Conservation (phyloP, 1,140 invertebrate genomes). For the Drosophila ercepeae region DNA sequence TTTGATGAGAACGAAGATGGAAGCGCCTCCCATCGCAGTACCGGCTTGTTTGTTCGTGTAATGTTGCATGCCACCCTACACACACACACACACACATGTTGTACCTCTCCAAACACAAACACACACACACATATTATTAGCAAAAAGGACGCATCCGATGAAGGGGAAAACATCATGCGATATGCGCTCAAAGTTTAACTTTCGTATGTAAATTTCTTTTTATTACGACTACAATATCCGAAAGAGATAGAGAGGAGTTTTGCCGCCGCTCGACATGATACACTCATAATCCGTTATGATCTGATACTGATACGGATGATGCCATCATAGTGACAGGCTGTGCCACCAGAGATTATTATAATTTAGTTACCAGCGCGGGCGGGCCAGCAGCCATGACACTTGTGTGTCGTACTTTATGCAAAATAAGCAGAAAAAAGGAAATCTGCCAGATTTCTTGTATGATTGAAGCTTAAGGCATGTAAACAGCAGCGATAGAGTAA, state of each 20-base stretch:
- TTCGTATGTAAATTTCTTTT: conserved; percentile 73
- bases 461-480: conserved; percentile 36
- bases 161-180: conserved; percentile 35
- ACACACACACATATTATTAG: conserved; percentile 52
- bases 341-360: conserved; percentile 62
- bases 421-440: conserved; percentile 41
- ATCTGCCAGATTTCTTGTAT: conserved; percentile 42
- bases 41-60: conserved; percentile 52
- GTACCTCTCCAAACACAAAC: conserved; percentile 27
- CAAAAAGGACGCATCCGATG: conserved; percentile 46
- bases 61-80: conserved; percentile 48
- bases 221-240: conserved; percentile 61
- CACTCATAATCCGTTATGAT: conserved; percentile 72
- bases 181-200: conserved; percentile 42
- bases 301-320: conserved; percentile 67
- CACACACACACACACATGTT: conserved; percentile 4
- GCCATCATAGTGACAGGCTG: conserved; percentile 51
- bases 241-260: conserved; percentile 39
- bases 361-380: conserved; percentile 54
- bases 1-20: conserved; percentile 41
- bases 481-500: conserved; percentile 48
- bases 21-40: conserved; percentile 10
- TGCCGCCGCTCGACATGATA: conserved; percentile 55
- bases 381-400: conserved; percentile 31
- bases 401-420: conserved; percentile 31